Conservation (phyloP, 2,888 invertebrate genomes). For the Atherix ibis region DNA sequence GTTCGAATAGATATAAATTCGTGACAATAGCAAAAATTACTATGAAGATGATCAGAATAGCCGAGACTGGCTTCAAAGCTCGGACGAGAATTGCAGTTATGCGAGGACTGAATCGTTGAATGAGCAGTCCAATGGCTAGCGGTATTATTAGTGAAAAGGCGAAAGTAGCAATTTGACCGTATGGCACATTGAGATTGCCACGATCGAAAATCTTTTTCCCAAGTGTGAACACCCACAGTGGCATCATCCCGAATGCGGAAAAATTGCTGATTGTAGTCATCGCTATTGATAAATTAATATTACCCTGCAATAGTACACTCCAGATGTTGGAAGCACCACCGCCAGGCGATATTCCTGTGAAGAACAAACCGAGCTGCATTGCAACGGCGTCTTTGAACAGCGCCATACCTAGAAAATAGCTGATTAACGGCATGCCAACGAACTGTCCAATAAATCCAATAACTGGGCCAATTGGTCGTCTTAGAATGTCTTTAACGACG, state of each 20-base stretch:
- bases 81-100: constrained; percentile 54
- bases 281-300: constrained; percentile 81
- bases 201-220: constrained; percentile 60
- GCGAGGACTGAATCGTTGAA: constrained; percentile 52
- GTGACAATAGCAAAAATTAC: constrained; percentile 73
- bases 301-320: constrained; percentile 81
- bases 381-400: constrained; percentile 52
- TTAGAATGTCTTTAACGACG: constrained; percentile 46
- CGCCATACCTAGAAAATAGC: constrained; percentile 52
- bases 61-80: constrained; percentile 71
- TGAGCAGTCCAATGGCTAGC: constrained; percentile 43
- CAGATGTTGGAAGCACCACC: constrained; percentile 96
- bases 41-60: constrained; percentile 64
- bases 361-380: constrained; percentile 74
- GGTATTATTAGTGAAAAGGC: constrained; percentile 66
- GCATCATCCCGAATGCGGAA: constrained; percentile 82
- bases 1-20: constrained; percentile 75
- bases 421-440: constrained; percentile 70
- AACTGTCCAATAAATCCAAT: constrained; percentile 71
- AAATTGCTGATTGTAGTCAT: constrained; percentile 89
- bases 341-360: constrained; percentile 80
- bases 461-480: constrained; percentile 56
- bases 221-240: constrained; percentile 78
- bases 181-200: constrained; percentile 61
- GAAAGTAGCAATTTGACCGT: constrained; percentile 54